phyloP scores from a whole-genome alignment of 2,888 invertebrate species.

The Ornithoptera alexandrae region DNA sequence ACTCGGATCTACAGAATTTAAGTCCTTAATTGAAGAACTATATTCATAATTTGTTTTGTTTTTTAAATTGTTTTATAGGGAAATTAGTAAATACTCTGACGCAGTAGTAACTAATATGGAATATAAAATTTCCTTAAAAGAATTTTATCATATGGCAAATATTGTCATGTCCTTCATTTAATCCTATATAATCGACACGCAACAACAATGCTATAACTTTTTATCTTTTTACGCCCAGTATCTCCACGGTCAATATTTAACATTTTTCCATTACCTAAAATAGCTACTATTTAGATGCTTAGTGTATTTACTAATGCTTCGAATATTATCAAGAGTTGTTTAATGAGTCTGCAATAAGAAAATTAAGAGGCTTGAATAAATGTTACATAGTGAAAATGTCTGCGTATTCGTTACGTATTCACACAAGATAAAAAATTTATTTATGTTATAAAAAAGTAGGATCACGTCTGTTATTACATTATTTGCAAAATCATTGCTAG shows the following conservation, averaged over 20 bases:
- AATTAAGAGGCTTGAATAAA: slow-evolving; percentile 19
- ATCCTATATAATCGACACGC: background rate
- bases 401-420: slow-evolving; percentile 3
- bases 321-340: slow-evolving; percentile 11
- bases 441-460: too few relatives aligned
- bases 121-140: background rate
- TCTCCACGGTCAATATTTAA: slow-evolving; percentile 14
- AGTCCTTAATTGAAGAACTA: too few relatives aligned
- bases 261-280: slow-evolving; percentile 9
- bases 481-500: background rate
- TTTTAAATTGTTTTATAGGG: too few relatives aligned
- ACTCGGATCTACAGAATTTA: too few relatives aligned
- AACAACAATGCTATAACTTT: slow-evolving; percentile 12
- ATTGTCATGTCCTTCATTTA: slow-evolving; percentile 1
- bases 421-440: background rate
- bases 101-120: too few relatives aligned
- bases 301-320: slow-evolving; percentile 21
- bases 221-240: slow-evolving; percentile 15
- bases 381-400: background rate
- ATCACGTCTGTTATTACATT: background rate
- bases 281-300: slow-evolving; percentile 19
- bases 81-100: too few relatives aligned
- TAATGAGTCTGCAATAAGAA: background rate
- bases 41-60: too few relatives aligned
- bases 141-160: background rate